Evolutionary conservation across 2,113 vertebrate species (phyloP).

Genomic region (Charadrius vociferus): DNA sequence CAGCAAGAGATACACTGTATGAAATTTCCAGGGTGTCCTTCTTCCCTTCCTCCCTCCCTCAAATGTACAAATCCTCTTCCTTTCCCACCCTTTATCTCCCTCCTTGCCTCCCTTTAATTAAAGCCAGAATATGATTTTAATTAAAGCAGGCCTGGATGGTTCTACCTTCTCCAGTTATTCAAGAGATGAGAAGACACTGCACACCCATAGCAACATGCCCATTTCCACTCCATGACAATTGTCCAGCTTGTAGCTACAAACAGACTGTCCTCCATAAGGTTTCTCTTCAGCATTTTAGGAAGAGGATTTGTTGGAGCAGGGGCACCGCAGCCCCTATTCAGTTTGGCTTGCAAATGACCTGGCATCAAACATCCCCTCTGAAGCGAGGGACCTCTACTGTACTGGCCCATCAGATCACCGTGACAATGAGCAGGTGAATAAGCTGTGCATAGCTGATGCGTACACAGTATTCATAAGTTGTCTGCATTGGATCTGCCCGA

Average conservation of each 20-base stretch:
- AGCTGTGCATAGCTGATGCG: not conserved
- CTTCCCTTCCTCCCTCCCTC: not conserved
- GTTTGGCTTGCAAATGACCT: not conserved
- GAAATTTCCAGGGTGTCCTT: not conserved
- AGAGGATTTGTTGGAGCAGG: not conserved
- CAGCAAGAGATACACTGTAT: not conserved
- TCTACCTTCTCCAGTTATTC: not conserved
- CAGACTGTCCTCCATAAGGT: not conserved
- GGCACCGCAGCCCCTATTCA: not conserved
- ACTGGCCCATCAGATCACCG: not conserved
- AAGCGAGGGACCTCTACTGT: not conserved
- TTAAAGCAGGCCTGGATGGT: not conserved
- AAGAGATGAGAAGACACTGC: not conserved
- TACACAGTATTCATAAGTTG: not conserved
- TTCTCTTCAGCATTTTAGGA: not conserved
- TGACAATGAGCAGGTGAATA: not conserved
- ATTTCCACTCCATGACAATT: not conserved
- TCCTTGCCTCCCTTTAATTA: not conserved
- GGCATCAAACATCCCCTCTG: not conserved
- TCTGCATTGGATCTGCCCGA: not conserved
- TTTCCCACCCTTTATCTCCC: not conserved
- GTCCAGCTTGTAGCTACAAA: not conserved
- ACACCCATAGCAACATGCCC: fast-evolving
- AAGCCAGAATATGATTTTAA: not conserved
- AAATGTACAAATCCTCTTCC: not conserved